Percentiles rank a stretch among this genome's conserved stretches.
These are phyloP conservation scores for Gymnogyps californianus DNA, from an alignment of 2,113 vertebrate species.

Conservation along the genomic window DNA sequence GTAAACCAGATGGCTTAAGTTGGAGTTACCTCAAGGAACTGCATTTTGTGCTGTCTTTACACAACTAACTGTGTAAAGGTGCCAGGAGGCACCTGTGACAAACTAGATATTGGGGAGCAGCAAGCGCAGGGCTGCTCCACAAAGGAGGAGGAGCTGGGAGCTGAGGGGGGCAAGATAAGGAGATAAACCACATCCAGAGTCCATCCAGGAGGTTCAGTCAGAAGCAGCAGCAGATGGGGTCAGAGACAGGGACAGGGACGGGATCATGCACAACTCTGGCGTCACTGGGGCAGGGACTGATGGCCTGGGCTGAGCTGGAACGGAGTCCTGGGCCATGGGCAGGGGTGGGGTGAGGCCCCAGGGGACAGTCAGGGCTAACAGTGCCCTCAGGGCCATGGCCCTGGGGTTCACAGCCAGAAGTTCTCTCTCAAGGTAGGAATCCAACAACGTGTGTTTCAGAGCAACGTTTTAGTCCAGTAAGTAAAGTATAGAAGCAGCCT, in stretches of 20 bases:
- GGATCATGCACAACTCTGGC: not conserved
- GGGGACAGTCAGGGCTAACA: not conserved
- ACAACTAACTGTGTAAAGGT: not conserved
- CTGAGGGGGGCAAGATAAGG: not conserved
- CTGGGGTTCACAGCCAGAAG: not conserved
- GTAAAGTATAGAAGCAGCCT: not conserved
- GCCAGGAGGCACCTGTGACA: not conserved
- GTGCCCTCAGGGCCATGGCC: not conserved
- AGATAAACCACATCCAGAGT: not conserved
- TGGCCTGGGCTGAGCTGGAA: not conserved
- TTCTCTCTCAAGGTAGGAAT: not conserved
- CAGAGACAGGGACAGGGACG: not conserved
- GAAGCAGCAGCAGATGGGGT: not conserved
- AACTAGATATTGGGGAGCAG: not conserved
- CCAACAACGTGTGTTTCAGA: not conserved
- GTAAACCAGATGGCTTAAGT: not conserved
- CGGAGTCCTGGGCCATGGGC: accelerated
- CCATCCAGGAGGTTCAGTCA: not conserved
- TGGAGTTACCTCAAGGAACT: not conserved
- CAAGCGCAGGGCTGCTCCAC: not conserved
- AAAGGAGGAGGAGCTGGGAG: not conserved
- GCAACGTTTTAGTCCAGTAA: not conserved
- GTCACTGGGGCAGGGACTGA: not conserved
- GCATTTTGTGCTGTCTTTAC: not conserved
- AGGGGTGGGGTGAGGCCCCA: not conserved